These are phyloP conservation scores for Volucella bombylans DNA, from an alignment of 2,888 invertebrate species.

Conservation along the genomic window DNA sequence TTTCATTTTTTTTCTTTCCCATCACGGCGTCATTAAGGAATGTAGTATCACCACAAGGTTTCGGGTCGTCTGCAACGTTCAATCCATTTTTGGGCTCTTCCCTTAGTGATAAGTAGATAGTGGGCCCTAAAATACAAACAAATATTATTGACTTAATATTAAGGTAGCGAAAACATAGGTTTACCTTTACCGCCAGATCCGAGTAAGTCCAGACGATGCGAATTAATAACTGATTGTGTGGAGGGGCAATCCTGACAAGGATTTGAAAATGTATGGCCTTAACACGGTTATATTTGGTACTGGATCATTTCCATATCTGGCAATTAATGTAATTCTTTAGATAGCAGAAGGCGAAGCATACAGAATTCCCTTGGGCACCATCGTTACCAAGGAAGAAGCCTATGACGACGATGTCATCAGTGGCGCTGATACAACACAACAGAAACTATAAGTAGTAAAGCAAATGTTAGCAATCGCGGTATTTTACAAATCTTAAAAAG, in stretches of 20 bases:
- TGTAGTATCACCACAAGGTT: neutral
- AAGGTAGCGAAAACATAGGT: neutral
- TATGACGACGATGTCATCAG: neutral
- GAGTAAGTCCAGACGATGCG: too few species aligned
- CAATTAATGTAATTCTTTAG: too few species aligned
- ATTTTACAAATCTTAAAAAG: too few species aligned
- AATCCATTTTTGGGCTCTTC: neutral
- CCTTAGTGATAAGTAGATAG: slow-evolving; percentile 5
- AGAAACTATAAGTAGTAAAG: neutral
- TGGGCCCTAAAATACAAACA: neutral
- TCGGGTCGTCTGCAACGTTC: neutral
- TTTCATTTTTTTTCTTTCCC: slow-evolving; percentile 4
- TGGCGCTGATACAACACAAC: neutral
- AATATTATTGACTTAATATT: neutral
- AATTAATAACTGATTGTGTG: too few species aligned
- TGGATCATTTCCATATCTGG: too few species aligned
- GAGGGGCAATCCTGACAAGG: too few species aligned
- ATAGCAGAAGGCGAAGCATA: too few species aligned
- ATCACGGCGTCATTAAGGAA: neutral
- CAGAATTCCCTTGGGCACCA: too few species aligned
- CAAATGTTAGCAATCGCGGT: too few species aligned
- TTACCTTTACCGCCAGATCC: neutral
- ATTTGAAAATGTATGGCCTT: too few species aligned
- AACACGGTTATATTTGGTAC: too few species aligned
- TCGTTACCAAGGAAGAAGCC: too few species aligned